Conservation (phyloP, 2,113 vertebrate genomes). For the Ariopsis seemanni region DNA sequence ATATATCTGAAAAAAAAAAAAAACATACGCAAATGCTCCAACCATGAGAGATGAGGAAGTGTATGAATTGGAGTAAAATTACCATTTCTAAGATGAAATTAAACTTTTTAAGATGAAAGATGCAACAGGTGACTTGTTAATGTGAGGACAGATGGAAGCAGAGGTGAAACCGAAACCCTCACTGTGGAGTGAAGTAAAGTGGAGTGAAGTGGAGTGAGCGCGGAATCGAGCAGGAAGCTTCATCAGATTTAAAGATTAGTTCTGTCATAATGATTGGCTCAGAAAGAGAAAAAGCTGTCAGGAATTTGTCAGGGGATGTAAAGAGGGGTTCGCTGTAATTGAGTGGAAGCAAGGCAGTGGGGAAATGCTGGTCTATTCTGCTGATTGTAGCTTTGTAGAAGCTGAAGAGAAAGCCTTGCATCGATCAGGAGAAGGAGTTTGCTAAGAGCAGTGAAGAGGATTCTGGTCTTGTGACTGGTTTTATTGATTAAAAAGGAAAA, state of each 20-base stretch:
- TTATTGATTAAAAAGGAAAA: neutral
- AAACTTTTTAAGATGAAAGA: neutral
- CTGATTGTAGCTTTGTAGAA: neutral
- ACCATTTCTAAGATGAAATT: neutral
- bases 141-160: neutral
- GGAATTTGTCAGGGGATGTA: neutral
- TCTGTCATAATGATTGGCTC: neutral
- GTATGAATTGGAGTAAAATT: neutral
- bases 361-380: neutral
- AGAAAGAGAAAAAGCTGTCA: neutral
- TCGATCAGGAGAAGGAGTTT: slow-evolving; percentile 1
- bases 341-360: neutral
- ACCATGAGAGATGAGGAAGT: neutral
- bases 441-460: neutral
- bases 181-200: neutral
- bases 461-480: slow-evolving; percentile 6
- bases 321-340: neutral
- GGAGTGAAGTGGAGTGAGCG: neutral
- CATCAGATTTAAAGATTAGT: slow-evolving; percentile 18
- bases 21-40: neutral
- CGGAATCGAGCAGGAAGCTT: neutral
- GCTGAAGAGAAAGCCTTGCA: neutral
- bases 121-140: neutral
- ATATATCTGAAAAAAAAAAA: too few relatives aligned
- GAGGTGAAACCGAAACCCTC: neutral